Conservation (phyloP, 2,113 vertebrate species). For the Hippolais icterina region DNA sequence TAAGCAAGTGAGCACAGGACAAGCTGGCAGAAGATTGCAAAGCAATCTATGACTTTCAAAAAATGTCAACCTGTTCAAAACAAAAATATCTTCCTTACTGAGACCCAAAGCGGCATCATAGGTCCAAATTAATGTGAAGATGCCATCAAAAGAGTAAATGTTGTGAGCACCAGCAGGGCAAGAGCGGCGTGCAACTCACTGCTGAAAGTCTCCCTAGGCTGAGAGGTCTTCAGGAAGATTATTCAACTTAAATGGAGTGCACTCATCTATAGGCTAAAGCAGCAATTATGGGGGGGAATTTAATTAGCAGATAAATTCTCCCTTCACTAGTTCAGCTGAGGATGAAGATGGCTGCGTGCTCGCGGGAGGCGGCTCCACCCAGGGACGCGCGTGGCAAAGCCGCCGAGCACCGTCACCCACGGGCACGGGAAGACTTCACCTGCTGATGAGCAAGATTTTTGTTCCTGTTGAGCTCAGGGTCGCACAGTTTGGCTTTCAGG, state of each 20-base stretch:
- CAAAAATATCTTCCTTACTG: not conserved
- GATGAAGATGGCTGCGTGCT: constrained; percentile 30
- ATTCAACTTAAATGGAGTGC: constrained; percentile 73
- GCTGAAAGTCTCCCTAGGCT: constrained; percentile 29
- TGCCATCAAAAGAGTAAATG: not conserved
- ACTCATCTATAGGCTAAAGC: constrained; percentile 68
- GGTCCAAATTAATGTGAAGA: not conserved
- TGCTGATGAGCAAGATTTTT: not conserved
- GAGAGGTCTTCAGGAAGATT: constrained; percentile 56
- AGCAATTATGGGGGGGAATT: constrained; percentile 63
- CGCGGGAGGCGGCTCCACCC: not conserved
- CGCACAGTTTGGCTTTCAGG: not conserved
- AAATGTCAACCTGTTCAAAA: not conserved
- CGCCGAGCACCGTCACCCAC: fast-evolving
- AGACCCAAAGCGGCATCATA: not conserved
- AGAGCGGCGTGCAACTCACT: not conserved
- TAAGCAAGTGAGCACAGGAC: not conserved
- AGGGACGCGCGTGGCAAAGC: not conserved
- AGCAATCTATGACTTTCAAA: not conserved
- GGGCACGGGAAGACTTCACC: not conserved
- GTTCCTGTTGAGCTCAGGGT: not conserved
- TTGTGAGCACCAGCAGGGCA: not conserved
- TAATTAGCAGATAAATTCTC: constrained; percentile 67
- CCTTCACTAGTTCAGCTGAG: constrained; percentile 40
- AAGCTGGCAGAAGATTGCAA: not conserved